These are phyloP conservation scores for Conops quadrifasciatus DNA, from an alignment of 2,888 invertebrate genomes.

Conservation along the genomic window DNA sequence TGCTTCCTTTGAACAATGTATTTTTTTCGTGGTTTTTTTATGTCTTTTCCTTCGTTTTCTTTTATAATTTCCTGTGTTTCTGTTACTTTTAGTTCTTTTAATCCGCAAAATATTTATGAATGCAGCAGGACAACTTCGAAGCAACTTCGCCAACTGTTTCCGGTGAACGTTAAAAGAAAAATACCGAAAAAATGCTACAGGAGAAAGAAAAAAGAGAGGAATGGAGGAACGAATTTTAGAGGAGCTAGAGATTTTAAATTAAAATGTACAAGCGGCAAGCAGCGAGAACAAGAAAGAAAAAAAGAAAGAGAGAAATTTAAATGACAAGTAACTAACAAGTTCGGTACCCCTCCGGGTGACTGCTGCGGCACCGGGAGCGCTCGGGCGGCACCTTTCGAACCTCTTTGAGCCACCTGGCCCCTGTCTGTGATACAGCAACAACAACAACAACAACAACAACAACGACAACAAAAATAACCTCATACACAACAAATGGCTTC, in stretches of 20 bases:
- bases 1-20: neutral
- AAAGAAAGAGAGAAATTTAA: constrained; percentile 25
- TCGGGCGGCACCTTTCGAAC: neutral
- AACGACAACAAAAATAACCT: neutral
- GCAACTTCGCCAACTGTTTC: constrained; percentile 16
- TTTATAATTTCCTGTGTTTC: neutral
- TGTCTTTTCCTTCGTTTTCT: neutral
- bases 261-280: neutral
- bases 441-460: constrained; percentile 1
- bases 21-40: neutral
- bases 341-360: neutral
- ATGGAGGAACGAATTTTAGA: neutral
- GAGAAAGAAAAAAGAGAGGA: neutral
- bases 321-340: constrained; percentile 34
- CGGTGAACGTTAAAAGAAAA: neutral
- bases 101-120: constrained; percentile 21
- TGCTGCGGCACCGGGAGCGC: neutral
- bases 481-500: constrained; percentile 23
- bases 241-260: neutral
- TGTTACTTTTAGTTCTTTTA: constrained; percentile 6
- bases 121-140: constrained; percentile 17
- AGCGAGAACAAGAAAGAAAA: neutral
- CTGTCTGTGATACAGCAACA: neutral
- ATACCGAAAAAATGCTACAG: neutral
- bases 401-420: neutral